Conservation (phyloP, 1,140 invertebrate genomes). For the Drosophila parabipectinata region DNA sequence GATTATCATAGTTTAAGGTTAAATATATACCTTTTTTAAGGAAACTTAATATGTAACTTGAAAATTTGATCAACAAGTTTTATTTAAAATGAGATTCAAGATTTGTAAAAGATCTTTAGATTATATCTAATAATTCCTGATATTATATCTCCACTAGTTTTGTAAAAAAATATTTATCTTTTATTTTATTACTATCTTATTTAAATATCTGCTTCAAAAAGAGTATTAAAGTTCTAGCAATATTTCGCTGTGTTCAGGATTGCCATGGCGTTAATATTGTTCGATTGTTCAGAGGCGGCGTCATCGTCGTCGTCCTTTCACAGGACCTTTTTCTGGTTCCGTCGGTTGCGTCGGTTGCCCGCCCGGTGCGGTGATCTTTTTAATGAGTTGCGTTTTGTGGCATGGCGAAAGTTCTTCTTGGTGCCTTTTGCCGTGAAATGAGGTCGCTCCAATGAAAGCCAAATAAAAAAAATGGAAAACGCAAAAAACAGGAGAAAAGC, state of each 20-base stretch:
- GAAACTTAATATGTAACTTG: too few relatives aligned
- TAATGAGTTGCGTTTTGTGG: constrained; percentile 78
- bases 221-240: constrained; percentile 8
- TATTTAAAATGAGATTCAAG: too few relatives aligned
- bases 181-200: too few relatives aligned
- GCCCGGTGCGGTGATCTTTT: constrained; percentile 69
- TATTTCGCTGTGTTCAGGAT: constrained; percentile 25
- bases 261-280: constrained; percentile 72
- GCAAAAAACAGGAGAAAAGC: constrained; percentile 35
- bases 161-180: too few relatives aligned
- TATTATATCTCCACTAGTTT: neutral
- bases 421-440: constrained; percentile 66
- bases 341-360: constrained; percentile 32
- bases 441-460: constrained; percentile 47
- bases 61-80: too few relatives aligned
- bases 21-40: neutral
- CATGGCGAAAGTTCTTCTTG: constrained; percentile 65
- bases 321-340: constrained; percentile 23
- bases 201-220: neutral
- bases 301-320: constrained; percentile 25
- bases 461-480: constrained; percentile 1
- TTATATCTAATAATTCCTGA: neutral
- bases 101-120: too few relatives aligned
- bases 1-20: neutral
- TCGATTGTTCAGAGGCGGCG: constrained; percentile 68